Percentiles rank a stretch among this genome's conserved stretches.
These are phyloP conservation scores for Bolborhynchus lineola DNA, from an alignment of 2,113 vertebrate species.

Conservation along the genomic window DNA sequence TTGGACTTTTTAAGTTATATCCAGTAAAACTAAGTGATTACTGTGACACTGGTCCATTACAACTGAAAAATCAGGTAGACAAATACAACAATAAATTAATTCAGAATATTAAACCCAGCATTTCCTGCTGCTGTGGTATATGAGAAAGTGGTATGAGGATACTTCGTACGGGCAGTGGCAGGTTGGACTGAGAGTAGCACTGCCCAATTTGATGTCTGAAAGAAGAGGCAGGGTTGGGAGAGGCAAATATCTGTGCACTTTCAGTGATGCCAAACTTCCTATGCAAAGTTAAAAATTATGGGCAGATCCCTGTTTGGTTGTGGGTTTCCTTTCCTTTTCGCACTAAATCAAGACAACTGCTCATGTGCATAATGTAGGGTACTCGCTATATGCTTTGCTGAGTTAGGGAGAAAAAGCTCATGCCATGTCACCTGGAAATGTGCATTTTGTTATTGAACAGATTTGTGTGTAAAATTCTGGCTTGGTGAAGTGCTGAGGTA, in stretches of 20 bases:
- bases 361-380: not conserved
- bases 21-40: not conserved
- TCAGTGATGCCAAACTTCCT: not conserved
- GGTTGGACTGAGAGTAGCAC: not conserved
- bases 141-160: not conserved
- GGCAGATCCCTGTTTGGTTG: not conserved
- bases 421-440: not conserved
- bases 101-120: not conserved
- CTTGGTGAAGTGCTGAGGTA: not conserved
- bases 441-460: not conserved
- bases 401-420: not conserved
- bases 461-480: not conserved
- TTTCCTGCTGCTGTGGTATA: not conserved
- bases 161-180: fast-evolving
- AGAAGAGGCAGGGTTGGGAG: not conserved
- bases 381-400: not conserved
- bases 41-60: not conserved
- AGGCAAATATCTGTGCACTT: not conserved
- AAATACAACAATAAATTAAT: not conserved
- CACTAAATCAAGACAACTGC: not conserved
- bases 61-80: not conserved
- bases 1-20: not conserved
- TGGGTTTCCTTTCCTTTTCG: not conserved
- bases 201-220: not conserved
- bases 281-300: not conserved